Evolutionary conservation across 2,888 invertebrate species (phyloP).

Genomic region (Acanthopleura granulata): DNA sequence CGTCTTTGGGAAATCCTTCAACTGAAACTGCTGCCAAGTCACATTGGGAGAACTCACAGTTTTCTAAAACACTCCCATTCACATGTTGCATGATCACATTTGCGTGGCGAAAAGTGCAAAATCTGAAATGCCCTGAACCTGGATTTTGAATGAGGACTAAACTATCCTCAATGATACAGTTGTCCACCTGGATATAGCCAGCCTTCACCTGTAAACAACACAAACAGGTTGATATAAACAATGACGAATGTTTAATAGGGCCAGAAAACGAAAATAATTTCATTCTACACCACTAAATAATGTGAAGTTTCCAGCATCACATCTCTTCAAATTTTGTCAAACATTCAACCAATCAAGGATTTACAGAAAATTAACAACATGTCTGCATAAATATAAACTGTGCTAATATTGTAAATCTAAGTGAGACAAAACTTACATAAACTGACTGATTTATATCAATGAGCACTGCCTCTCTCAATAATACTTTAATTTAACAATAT

Average conservation of each 20-base stretch:
- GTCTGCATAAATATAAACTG: too few species aligned
- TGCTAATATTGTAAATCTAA: too few species aligned
- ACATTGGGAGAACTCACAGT: slow-evolving; percentile 61
- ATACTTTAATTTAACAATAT: too few species aligned
- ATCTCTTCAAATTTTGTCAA: too few species aligned
- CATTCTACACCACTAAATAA: too few species aligned
- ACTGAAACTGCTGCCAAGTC: slow-evolving; percentile 56
- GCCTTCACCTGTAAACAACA: slow-evolving; percentile 45
- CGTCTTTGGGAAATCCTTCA: slow-evolving; percentile 55
- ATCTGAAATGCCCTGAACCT: slow-evolving; percentile 52
- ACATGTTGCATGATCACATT: slow-evolving; percentile 55
- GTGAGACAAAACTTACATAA: too few species aligned
- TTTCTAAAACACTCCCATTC: slow-evolving; percentile 55
- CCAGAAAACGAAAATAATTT: too few species aligned
- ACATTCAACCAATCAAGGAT: too few species aligned
- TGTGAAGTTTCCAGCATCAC: too few species aligned
- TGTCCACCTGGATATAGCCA: slow-evolving; percentile 62
- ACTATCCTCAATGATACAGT: slow-evolving; percentile 62
- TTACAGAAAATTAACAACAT: too few species aligned
- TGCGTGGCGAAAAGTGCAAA: slow-evolving; percentile 60
- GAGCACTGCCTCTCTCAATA: too few species aligned
- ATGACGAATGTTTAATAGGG: neutral
- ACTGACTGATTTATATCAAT: too few species aligned
- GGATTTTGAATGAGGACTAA: slow-evolving; percentile 59
- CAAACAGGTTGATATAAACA: neutral